phyloP scores from a whole-genome alignment of 1,140 invertebrate genomes.

The Trichonephila clavata region DNA sequence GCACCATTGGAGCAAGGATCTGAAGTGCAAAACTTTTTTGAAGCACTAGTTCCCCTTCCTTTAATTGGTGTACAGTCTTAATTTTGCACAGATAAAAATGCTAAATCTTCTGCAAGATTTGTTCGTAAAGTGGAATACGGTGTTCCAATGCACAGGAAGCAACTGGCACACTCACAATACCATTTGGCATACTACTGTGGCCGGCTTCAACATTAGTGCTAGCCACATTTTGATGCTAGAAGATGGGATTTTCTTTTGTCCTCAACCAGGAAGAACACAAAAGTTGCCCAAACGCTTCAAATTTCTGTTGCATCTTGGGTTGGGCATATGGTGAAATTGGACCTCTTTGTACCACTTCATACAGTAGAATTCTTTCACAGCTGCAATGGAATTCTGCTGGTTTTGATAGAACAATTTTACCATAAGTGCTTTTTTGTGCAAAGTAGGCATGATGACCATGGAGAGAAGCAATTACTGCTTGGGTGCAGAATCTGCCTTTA shows the following conservation, averaged over 20 bases:
- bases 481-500: neutral
- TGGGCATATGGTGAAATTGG: neutral
- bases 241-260: too few species aligned
- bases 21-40: neutral
- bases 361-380: neutral
- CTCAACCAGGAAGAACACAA: too few species aligned
- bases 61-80: neutral
- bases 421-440: neutral
- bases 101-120: neutral
- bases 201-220: neutral
- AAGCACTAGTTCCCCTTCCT: neutral
- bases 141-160: neutral
- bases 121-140: neutral
- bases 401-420: neutral
- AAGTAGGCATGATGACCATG: neutral
- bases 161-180: neutral
- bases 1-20: neutral
- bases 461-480: neutral
- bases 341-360: neutral
- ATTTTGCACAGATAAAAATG: neutral
- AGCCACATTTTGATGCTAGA: neutral
- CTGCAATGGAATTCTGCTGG: neutral
- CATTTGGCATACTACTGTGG: neutral
- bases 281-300: neutral
- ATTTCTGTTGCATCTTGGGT: neutral